Evolutionary conservation across 2,797 vertebrate genomes (phyloP).

Genomic region (Danio albolineatus): DNA sequence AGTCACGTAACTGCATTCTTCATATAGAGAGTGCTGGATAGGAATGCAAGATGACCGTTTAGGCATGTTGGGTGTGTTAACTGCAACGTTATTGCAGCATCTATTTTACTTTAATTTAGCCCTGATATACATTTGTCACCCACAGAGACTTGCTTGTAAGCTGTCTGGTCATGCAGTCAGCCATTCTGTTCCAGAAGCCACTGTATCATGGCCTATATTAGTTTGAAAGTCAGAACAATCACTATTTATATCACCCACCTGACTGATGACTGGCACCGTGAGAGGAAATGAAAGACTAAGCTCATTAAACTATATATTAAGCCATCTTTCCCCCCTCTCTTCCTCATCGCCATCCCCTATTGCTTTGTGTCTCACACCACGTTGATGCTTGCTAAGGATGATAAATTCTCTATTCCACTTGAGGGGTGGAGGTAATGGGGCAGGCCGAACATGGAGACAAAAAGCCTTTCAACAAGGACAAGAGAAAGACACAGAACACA

Average conservation of each 20-base stretch:
- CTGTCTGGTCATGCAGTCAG: background rate
- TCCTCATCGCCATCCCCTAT: background rate
- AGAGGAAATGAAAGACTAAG: slow-evolving; percentile 47
- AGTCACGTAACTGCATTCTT: no score
- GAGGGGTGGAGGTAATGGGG: slow-evolving; percentile 75
- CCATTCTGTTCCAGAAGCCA: background rate
- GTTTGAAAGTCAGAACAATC: slow-evolving; percentile 26
- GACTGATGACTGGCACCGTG: slow-evolving; percentile 38
- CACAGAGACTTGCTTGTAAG: background rate
- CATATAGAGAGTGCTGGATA: no score
- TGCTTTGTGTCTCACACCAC: slow-evolving; percentile 18
- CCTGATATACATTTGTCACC: background rate
- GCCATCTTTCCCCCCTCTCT: slow-evolving; percentile 26
- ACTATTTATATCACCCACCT: slow-evolving; percentile 8
- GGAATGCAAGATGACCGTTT: no score
- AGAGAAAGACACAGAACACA: slow-evolving; percentile 37
- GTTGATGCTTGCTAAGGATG: slow-evolving; percentile 63
- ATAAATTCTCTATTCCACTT: slow-evolving; percentile 72
- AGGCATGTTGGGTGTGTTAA: no score
- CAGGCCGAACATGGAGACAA: slow-evolving; percentile 53
- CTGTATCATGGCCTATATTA: slow-evolving; percentile 12
- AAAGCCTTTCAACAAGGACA: slow-evolving; percentile 55
- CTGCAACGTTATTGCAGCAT: no score
- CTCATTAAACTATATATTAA: slow-evolving; percentile 54
- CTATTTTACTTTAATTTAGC: no score